phyloP scores from a whole-genome alignment of 2,113 vertebrate genomes.

The Esox niger region DNA sequence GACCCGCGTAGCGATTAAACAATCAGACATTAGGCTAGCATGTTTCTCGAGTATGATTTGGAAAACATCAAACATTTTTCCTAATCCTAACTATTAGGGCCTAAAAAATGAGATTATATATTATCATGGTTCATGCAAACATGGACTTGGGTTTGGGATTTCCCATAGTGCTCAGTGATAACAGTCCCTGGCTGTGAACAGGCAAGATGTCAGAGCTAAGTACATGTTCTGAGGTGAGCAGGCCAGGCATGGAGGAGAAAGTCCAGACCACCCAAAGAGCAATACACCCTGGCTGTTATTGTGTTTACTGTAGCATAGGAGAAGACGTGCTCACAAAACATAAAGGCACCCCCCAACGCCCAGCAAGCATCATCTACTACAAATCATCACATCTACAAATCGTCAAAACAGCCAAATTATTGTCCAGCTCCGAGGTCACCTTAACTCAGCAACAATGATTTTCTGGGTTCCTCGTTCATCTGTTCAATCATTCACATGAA shows the following conservation, averaged over 20 bases:
- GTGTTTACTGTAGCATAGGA: slow-evolving; percentile 3
- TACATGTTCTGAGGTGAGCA: neutral
- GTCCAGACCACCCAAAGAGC: slow-evolving; percentile 27
- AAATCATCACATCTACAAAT: neutral
- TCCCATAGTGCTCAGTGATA: no score
- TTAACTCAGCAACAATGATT: neutral
- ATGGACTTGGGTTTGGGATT: no score
- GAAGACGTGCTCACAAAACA: slow-evolving; percentile 3
- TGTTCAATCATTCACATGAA: slow-evolving; percentile 1
- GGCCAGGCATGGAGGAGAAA: neutral
- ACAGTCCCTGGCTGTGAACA: no score
- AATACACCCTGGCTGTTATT: neutral
- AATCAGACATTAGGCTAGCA: no score
- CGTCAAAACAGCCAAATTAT: neutral
- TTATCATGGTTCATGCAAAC: no score
- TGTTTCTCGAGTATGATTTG: no score
- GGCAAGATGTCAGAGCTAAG: no score
- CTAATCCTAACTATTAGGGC: no score
- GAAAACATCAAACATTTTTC: no score
- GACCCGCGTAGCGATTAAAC: no score
- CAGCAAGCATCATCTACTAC: neutral
- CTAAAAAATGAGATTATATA: no score
- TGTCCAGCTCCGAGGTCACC: neutral
- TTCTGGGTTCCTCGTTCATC: neutral
- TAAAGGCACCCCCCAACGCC: no score